A percentile compares a stretch with the other conserved stretches of the same genome.
These are phyloP conservation scores for Yponomeuta sedellus DNA, from an alignment of 2,888 invertebrate genomes.

Conservation along the genomic window DNA sequence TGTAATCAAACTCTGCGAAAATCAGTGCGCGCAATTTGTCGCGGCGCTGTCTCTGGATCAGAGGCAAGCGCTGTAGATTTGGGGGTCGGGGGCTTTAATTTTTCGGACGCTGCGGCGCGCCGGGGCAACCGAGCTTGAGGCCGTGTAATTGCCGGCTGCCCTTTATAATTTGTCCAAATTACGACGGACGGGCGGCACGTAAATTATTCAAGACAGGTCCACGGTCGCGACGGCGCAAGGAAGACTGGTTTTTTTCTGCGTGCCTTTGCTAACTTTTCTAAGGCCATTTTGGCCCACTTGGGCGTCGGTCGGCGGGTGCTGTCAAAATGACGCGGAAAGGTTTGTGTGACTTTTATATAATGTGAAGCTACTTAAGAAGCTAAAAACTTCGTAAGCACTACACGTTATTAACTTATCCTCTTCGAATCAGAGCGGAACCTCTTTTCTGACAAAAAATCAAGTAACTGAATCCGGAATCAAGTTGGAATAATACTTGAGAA, in stretches of 20 bases:
- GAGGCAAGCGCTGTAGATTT: neutral
- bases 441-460: too few species aligned
- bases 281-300: neutral
- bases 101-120: constrained; percentile 22
- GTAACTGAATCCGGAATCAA: too few species aligned
- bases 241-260: neutral
- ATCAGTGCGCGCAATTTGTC: neutral
- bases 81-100: neutral
- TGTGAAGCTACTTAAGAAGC: too few species aligned
- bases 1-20: neutral
- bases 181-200: constrained; percentile 28
- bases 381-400: too few species aligned
- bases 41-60: neutral
- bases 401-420: too few species aligned
- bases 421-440: too few species aligned
- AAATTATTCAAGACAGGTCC: constrained; percentile 38
- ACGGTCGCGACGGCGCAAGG: constrained; percentile 10
- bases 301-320: neutral
- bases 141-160: constrained; percentile 31
- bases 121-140: constrained; percentile 13
- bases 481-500: too few species aligned
- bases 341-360: neutral
- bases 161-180: constrained; percentile 52
- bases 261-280: constrained; percentile 1
- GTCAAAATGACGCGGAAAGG: neutral